Conservation (phyloP, 2,797 vertebrate genomes). For the Poeciliopsis infans region DNA sequence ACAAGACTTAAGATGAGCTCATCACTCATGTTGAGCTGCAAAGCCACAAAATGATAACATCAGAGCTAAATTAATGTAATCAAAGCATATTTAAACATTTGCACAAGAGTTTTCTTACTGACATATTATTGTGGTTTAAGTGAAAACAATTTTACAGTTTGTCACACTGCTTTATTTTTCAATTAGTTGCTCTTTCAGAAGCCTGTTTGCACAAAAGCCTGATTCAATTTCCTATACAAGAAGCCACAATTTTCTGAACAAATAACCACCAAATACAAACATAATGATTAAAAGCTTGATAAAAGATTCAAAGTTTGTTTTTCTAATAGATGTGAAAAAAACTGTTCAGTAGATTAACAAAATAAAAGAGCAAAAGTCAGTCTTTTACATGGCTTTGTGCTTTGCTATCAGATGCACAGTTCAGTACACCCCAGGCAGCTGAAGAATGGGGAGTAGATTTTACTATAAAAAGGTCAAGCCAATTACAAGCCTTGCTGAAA, state of each 20-base stretch:
- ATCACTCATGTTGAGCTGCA: neutral
- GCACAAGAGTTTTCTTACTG: neutral
- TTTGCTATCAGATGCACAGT: neutral
- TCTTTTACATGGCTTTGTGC: neutral
- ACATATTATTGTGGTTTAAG: neutral
- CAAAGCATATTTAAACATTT: neutral
- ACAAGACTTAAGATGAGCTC: neutral
- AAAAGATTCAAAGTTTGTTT: neutral
- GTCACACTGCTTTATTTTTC: neutral
- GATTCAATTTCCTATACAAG: neutral
- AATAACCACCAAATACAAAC: neutral
- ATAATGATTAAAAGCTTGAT: neutral
- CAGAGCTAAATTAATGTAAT: neutral
- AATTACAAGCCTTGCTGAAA: slow-evolving; percentile 2
- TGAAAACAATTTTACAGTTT: neutral
- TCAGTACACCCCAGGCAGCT: neutral
- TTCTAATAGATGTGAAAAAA: neutral
- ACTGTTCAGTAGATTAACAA: neutral
- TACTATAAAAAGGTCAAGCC: slow-evolving; percentile 4
- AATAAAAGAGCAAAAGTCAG: neutral
- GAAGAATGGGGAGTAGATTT: neutral
- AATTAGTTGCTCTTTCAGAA: neutral
- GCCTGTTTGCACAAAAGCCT: neutral
- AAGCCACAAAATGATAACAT: neutral
- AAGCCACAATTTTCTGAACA: neutral